Conservation (phyloP, 2,888 invertebrate species). For the Tachina fera region DNA sequence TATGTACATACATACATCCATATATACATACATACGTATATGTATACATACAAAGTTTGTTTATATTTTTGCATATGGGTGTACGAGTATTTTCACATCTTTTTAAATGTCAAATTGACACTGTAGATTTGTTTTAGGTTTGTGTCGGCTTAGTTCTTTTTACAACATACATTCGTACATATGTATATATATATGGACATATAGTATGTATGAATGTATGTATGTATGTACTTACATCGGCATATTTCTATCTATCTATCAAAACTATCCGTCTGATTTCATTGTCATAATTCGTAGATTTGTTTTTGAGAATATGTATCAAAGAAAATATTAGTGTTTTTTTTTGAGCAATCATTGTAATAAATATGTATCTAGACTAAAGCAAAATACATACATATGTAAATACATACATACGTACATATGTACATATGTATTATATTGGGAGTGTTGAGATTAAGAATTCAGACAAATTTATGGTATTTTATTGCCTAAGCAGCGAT, state of each 20-base stretch:
- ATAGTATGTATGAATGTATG: too few species aligned
- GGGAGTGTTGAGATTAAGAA: constrained; percentile 15
- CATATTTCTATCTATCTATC: background rate
- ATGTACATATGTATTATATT: background rate
- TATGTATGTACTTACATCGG: background rate
- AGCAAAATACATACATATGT: background rate
- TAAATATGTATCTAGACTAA: background rate
- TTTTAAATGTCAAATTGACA: constrained; percentile 66
- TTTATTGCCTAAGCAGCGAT: constrained; percentile 5
- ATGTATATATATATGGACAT: background rate
- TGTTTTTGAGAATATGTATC: constrained; percentile 8
- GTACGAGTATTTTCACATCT: background rate
- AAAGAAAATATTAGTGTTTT: background rate
- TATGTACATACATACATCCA: background rate
- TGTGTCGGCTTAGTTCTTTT: constrained; percentile 23
- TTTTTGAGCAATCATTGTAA: constrained; percentile 11
- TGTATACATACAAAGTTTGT: background rate
- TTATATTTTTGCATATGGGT: background rate
- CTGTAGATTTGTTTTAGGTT: constrained; percentile 53
- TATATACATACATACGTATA: background rate
- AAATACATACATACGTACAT: background rate
- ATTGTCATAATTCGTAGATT: constrained; percentile 51
- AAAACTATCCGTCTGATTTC: constrained; percentile 42
- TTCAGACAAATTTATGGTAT: background rate
- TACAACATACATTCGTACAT: background rate